Evolutionary conservation across 2,888 invertebrate species (phyloP).

Genomic region (Acleris cristana): DNA sequence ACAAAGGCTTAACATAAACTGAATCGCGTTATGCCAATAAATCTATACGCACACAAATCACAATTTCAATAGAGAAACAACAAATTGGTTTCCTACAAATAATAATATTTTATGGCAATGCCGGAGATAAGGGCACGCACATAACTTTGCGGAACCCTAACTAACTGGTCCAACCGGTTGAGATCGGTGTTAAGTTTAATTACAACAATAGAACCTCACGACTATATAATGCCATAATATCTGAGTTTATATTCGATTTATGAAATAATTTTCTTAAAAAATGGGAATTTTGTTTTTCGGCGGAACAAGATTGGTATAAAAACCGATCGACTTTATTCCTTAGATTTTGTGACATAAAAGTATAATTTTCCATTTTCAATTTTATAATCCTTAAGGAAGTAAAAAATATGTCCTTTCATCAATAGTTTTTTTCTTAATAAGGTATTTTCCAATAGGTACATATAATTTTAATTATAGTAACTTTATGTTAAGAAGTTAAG

Average conservation of each 20-base stretch:
- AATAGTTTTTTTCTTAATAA: too few relatives aligned
- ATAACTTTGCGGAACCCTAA: constrained; percentile 66
- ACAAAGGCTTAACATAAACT: neutral
- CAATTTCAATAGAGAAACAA: constrained; percentile 63
- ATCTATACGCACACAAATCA: constrained; percentile 63
- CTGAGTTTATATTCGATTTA: neutral
- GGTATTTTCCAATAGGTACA: too few relatives aligned
- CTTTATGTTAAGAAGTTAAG: too few relatives aligned
- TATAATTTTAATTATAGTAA: too few relatives aligned
- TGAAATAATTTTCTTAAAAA: too few relatives aligned
- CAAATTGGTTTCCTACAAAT: constrained; percentile 78
- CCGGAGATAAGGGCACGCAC: constrained; percentile 66
- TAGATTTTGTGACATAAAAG: too few relatives aligned
- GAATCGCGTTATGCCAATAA: constrained; percentile 17
- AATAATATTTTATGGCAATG: constrained; percentile 77
- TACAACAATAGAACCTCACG: constrained; percentile 26
- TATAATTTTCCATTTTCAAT: too few relatives aligned
- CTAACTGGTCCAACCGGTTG: constrained; percentile 67
- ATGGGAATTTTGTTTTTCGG: too few relatives aligned
- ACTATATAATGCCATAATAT: neutral
- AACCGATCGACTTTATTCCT: too few relatives aligned
- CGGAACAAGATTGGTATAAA: too few relatives aligned
- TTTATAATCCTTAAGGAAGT: too few relatives aligned
- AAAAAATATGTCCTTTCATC: too few relatives aligned
- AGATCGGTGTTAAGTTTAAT: constrained; percentile 43